These are phyloP conservation scores for Anagyrus pseudococci DNA, from an alignment of 2,888 invertebrate species.

Conservation along the genomic window DNA sequence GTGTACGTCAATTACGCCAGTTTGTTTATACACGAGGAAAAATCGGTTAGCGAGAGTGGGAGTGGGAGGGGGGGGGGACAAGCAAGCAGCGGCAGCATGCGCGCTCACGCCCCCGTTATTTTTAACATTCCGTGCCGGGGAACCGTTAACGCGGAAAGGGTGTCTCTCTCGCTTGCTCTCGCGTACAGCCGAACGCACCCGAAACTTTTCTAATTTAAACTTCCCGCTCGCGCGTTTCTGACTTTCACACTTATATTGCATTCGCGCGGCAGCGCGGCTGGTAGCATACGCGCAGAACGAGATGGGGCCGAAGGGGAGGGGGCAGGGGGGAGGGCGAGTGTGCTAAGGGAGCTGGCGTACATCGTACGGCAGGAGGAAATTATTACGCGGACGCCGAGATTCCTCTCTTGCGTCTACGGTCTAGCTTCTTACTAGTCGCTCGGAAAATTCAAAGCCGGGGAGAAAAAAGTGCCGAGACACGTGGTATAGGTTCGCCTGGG, in stretches of 20 bases:
- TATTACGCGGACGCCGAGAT: constrained; percentile 30
- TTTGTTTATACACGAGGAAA: constrained; percentile 16
- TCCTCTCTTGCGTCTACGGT: constrained; percentile 6
- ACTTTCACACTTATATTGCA: constrained; percentile 59
- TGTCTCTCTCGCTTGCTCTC: constrained; percentile 29
- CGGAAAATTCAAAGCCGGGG: not conserved
- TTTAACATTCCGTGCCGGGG: constrained; percentile 37
- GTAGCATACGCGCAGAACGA: not conserved
- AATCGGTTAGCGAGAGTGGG: constrained; percentile 9
- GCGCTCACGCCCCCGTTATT: constrained; percentile 28
- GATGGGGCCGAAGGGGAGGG: not conserved
- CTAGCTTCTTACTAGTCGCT: not conserved
- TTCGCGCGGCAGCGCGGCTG: constrained; percentile 42
- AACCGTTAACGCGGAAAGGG: constrained; percentile 33
- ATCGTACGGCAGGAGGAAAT: constrained; percentile 21
- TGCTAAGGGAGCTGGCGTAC: too few species aligned
- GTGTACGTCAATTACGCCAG: constrained; percentile 3
- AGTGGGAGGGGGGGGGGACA: too few species aligned
- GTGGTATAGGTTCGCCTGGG: too few species aligned
- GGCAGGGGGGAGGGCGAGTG: too few species aligned
- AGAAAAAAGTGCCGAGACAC: too few species aligned
- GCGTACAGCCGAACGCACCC: constrained; percentile 34
- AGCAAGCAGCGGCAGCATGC: too few species aligned
- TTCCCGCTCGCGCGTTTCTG: constrained; percentile 48
- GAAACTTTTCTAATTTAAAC: constrained; percentile 59